Conservation (phyloP, 2,888 invertebrate genomes). For the Oscheius myriophilus region DNA sequence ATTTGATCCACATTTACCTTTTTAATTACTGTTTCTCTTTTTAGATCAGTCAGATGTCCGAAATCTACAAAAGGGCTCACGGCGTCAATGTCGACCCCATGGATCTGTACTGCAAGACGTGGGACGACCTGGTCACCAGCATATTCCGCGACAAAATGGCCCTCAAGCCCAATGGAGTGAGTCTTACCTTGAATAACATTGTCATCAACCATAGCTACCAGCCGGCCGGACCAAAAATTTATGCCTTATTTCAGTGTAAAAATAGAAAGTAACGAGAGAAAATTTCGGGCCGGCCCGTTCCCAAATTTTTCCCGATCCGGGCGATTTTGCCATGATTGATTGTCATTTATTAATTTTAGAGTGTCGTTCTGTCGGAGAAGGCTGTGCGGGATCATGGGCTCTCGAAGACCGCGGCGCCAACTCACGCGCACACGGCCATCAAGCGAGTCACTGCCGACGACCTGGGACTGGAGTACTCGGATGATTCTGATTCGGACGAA, state of each 20-base stretch:
- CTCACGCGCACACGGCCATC: not conserved
- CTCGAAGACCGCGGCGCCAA: no score
- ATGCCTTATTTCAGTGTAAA: no score
- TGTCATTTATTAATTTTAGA: not conserved
- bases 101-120: conserved; percentile 14
- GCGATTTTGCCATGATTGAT: no score
- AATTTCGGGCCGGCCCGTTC: no score
- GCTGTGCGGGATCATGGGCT: no score
- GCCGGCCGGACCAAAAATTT: no score
- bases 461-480: conserved; percentile 11
- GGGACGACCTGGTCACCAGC: conserved; percentile 19
- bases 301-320: not conserved
- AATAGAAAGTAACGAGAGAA: no score
- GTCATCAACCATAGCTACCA: no score
- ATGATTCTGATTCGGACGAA: not conserved
- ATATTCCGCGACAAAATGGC: conserved; percentile 16
- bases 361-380: not conserved
- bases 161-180: not conserved
- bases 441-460: conserved; percentile 18
- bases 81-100: conserved; percentile 13
- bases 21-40: not conserved
- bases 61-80: conserved; percentile 13
- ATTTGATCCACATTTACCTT: no score
- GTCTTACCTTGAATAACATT: not conserved
- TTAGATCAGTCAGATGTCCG: conserved; percentile 20